Conservation (phyloP, 2,888 invertebrate species). For the Aricia artaxerxes region DNA sequence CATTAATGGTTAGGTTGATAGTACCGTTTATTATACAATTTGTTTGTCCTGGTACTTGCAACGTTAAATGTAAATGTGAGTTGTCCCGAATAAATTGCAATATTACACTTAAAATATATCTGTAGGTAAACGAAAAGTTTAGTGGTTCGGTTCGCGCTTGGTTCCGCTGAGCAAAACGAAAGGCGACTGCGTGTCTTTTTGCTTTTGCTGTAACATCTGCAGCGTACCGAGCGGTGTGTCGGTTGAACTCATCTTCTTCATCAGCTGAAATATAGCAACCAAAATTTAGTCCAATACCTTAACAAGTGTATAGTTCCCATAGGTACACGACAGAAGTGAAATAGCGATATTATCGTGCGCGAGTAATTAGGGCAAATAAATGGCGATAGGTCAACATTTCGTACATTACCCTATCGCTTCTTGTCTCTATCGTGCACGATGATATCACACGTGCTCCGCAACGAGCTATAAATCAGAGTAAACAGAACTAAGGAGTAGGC, state of each 20-base stretch:
- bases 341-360: too few relatives aligned
- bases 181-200: conserved; percentile 95
- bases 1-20: not conserved
- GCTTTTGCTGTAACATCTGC: conserved; percentile 96
- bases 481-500: too few relatives aligned
- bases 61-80: not conserved
- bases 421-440: too few relatives aligned
- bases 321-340: too few relatives aligned
- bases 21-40: not conserved
- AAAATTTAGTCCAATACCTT: not conserved
- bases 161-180: conserved; percentile 96
- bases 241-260: conserved; percentile 98
- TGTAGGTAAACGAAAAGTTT: conserved; percentile 24
- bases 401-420: too few relatives aligned
- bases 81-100: not conserved
- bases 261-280: conserved; percentile 80
- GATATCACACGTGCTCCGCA: too few relatives aligned
- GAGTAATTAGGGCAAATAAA: too few relatives aligned
- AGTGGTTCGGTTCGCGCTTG: conserved; percentile 76
- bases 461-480: too few relatives aligned
- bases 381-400: too few relatives aligned
- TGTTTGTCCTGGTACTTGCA: not conserved
- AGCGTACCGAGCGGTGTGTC: conserved; percentile 98
- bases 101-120: not conserved
- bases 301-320: too few relatives aligned